Conservation (phyloP, 2,113 vertebrate genomes). For the Polypterus senegalus region DNA sequence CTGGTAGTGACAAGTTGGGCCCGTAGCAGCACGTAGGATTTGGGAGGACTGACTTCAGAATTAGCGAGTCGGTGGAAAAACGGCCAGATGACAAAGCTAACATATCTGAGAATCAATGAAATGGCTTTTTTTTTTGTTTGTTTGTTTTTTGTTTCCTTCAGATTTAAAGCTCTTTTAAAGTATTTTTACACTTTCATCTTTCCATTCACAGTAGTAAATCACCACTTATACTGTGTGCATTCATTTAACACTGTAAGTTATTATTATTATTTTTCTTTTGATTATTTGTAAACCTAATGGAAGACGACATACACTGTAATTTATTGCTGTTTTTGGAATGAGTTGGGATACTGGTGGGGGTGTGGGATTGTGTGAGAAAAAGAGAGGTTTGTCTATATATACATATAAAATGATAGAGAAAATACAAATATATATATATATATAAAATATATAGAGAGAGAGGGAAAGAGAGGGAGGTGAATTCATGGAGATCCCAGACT, state of each 20-base stretch:
- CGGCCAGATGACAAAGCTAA: too few relatives aligned
- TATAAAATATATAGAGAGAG: constrained; percentile 22
- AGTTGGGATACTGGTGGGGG: constrained; percentile 24
- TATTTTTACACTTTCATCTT: neutral
- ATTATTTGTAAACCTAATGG: constrained; percentile 4
- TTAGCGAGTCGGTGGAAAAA: too few relatives aligned
- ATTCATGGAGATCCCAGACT: neutral
- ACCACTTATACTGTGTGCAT: constrained; percentile 20
- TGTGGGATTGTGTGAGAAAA: constrained; percentile 17
- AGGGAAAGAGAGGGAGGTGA: neutral
- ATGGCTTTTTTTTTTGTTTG: too few relatives aligned
- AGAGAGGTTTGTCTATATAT: constrained; percentile 45
- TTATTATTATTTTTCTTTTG: neutral
- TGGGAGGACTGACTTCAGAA: too few relatives aligned
- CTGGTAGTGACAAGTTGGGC: too few relatives aligned
- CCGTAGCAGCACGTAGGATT: too few relatives aligned
- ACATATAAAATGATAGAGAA: constrained; percentile 23
- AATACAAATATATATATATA: constrained; percentile 40
- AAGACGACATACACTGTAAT: constrained; percentile 38
- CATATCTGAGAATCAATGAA: too few relatives aligned
- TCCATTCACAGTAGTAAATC: neutral
- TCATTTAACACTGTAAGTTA: constrained; percentile 26
- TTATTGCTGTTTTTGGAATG: constrained; percentile 17
- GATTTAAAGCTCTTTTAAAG: too few relatives aligned
- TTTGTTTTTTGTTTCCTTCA: too few relatives aligned